These are phyloP conservation scores for Platycheirus rosarum DNA, from an alignment of 2,888 invertebrate genomes.

Conservation along the genomic window DNA sequence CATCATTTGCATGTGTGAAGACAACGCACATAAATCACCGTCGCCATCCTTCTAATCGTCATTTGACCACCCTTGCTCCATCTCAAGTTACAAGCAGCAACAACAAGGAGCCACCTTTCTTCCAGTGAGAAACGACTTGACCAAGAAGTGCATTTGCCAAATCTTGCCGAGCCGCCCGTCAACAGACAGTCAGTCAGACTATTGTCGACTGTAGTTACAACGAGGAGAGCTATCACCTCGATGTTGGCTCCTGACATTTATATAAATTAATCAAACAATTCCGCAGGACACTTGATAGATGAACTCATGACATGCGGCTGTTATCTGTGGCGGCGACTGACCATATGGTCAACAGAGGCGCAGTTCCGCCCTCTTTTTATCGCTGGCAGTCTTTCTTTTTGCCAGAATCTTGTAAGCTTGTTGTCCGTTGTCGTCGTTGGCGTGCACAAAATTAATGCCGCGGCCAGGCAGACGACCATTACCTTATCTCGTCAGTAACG, in stretches of 20 bases:
- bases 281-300: conserved; percentile 75
- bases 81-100: conserved; percentile 42
- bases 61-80: conserved; percentile 32
- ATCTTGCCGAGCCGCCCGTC: conserved; percentile 42
- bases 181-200: conserved; percentile 45
- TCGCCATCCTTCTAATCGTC: conserved; percentile 63
- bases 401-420: conserved; percentile 52
- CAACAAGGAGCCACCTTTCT: conserved; percentile 55
- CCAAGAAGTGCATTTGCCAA: conserved; percentile 12
- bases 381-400: conserved; percentile 51
- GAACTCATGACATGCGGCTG: conserved; percentile 75
- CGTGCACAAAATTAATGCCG: conserved; percentile 65
- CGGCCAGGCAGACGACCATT: conserved; percentile 56
- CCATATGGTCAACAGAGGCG: conserved; percentile 60
- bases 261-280: conserved; percentile 76
- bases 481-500: conserved; percentile 65
- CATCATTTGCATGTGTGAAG: conserved; percentile 73
- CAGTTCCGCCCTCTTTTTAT: conserved; percentile 71
- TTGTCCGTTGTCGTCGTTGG: too few relatives aligned
- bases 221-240: conserved; percentile 73
- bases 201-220: conserved; percentile 44
- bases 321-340: conserved; percentile 48
- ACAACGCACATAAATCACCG: conserved; percentile 73
- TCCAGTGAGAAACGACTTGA: neutral
- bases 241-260: conserved; percentile 74